phyloP scores from a whole-genome alignment of 2,888 invertebrate species.

The Polydrusus pterygomalis region DNA sequence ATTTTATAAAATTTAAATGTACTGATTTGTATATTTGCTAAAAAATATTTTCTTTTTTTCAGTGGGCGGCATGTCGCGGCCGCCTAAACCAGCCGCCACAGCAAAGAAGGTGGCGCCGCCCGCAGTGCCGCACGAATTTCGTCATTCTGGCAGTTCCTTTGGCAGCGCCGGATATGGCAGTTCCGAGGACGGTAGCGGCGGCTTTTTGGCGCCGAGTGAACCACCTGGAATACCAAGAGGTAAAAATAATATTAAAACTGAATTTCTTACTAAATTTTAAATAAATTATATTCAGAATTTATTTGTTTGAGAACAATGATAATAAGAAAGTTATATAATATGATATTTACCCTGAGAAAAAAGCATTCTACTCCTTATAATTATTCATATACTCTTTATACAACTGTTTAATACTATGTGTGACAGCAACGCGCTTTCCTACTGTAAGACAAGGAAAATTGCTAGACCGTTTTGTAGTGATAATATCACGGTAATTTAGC shows the following conservation, averaged over 20 bases:
- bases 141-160: constrained; percentile 88
- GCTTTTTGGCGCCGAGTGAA: constrained; percentile 78
- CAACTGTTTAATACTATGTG: too few species aligned
- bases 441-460: too few species aligned
- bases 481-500: too few species aligned
- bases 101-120: constrained; percentile 94
- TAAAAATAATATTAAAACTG: constrained; percentile 53
- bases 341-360: too few species aligned
- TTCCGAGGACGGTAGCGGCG: constrained; percentile 78
- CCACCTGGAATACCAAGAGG: constrained; percentile 70
- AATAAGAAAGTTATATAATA: too few species aligned
- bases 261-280: too few species aligned
- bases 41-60: constrained; percentile 70
- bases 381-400: too few species aligned
- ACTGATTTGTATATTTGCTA: neutral
- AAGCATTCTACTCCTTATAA: too few species aligned
- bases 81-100: constrained; percentile 87
- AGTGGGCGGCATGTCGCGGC: constrained; percentile 94
- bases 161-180: constrained; percentile 86
- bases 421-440: too few species aligned
- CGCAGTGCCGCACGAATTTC: constrained; percentile 87
- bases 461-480: too few species aligned
- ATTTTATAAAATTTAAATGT: neutral
- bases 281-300: too few species aligned
- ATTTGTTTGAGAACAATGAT: too few species aligned